phyloP scores from a whole-genome alignment of 2,888 invertebrate species.

The Danaus chrysippus region DNA sequence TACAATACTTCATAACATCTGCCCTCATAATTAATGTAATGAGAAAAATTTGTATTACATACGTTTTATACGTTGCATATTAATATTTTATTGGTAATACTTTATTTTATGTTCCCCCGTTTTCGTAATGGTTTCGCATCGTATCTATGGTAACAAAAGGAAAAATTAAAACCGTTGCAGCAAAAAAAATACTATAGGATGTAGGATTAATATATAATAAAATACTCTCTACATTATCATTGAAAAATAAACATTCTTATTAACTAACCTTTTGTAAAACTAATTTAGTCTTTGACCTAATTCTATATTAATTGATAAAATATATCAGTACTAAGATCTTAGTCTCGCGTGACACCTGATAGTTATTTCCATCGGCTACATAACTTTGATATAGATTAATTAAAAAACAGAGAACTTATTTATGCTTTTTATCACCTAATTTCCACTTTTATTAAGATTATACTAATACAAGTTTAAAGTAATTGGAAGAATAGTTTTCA shows the following conservation, averaged over 20 bases:
- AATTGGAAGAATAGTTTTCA: too few species aligned
- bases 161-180: too few species aligned
- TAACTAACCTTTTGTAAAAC: neutral
- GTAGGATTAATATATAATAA: too few species aligned
- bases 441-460: slow-evolving; percentile 33
- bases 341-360: neutral
- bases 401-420: slow-evolving; percentile 25
- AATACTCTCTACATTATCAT: too few species aligned
- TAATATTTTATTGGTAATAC: neutral
- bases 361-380: slow-evolving; percentile 1
- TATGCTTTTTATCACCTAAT: slow-evolving; percentile 26
- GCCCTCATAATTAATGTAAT: slow-evolving; percentile 3
- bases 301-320: neutral
- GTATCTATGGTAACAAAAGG: too few species aligned
- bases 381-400: slow-evolving; percentile 18
- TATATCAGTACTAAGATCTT: neutral
- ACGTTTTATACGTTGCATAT: neutral
- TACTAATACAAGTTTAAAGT: slow-evolving; percentile 14
- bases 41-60: neutral
- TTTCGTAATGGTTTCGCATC: too few species aligned
- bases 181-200: too few species aligned
- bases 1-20: slow-evolving; percentile 33
- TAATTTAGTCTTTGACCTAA: neutral
- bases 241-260: too few species aligned
- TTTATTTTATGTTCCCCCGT: too few species aligned